Base-by-base conservation (phyloP, 2,113 vertebrate species). In the Varanus komodoensis region DNA sequence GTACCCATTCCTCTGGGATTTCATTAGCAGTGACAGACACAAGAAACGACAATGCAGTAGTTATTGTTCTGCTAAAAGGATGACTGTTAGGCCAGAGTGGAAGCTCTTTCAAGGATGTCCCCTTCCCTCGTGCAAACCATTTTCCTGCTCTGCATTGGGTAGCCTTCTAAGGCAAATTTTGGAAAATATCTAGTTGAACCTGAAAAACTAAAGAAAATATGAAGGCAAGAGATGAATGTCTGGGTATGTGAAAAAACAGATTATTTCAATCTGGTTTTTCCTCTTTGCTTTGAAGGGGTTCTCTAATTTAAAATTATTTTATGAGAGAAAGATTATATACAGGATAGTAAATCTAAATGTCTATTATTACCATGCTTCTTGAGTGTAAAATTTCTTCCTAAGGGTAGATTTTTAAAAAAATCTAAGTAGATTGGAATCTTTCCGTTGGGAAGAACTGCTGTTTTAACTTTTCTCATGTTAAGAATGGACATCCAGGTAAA, bases 181-280 rank as follows among this genome's bases (percentile, higher is more conserved):
- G 15, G 91, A 0, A 0, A 89, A 2, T 84, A 84, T 89, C 87
- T 73, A 87, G 73, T 84, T 92, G 77, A 95, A 95, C 95, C 86
- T 92, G 93, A 96, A 96, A 94, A 94, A 29, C 90, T 64, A 68
- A 90, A 57, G 74, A 1, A 34, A 94, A 93, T 89, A 38, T 21
- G 89, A 95, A 88, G 74, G 82, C 67, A 91, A 90, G 52, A 90
- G 68, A 54, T 82, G 87, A 92, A 87, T 90, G 80, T 88, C 87
- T 93, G 90, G 71, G 90, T 92, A 91, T 92, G 82, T 82, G 79
- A 93, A 88, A 2, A 7, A 32, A 23, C 88, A 34, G 73, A 79
- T n/a, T n/a, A 84, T 92, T 79, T 92, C n/a, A 87, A 92, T 95
- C 88, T 88, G 87, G 95, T 92, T 96, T 96, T 94, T 95, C 94